Evolutionary conservation across 2,113 vertebrate genomes (phyloP).

Genomic region (Tichodroma muraria): DNA sequence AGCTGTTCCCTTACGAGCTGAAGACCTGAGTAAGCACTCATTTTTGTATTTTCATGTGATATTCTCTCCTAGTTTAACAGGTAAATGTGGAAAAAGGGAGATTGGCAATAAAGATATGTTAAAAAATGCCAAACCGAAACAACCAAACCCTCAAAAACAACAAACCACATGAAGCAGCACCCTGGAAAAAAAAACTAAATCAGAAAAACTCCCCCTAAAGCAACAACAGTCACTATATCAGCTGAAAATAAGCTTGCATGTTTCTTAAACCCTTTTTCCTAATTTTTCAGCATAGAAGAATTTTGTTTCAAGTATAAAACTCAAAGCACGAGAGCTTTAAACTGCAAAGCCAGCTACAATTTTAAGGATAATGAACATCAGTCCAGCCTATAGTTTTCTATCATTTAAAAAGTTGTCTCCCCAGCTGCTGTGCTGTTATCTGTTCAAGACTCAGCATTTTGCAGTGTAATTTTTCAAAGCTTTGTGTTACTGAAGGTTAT

Average conservation of each 20-base stretch:
- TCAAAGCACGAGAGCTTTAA: not conserved
- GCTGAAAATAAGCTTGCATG: not conserved
- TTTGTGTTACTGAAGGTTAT: not conserved
- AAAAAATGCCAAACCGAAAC: not conserved
- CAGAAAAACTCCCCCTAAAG: accelerated
- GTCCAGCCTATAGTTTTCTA: not conserved
- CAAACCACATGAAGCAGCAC: not conserved
- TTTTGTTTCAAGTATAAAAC: not conserved
- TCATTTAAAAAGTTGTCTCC: not conserved
- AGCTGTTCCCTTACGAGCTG: not conserved
- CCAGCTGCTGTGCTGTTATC: not conserved
- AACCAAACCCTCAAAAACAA: not conserved
- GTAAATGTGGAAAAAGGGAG: not conserved
- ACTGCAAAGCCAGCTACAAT: not conserved
- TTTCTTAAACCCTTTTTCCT: not conserved
- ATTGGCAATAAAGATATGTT: not conserved
- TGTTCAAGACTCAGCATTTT: not conserved
- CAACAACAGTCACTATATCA: not conserved
- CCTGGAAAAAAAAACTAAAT: accelerated
- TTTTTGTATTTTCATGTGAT: not conserved
- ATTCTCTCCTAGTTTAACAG: not conserved
- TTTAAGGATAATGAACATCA: not conserved
- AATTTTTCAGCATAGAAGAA: not conserved
- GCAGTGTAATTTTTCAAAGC: not conserved
- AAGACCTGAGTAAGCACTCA: not conserved